Percentiles rank a stretch among this genome's conserved stretches.
Conservation (phyloP, 2,888 invertebrate genomes). For the Thecophora atra region DNA sequence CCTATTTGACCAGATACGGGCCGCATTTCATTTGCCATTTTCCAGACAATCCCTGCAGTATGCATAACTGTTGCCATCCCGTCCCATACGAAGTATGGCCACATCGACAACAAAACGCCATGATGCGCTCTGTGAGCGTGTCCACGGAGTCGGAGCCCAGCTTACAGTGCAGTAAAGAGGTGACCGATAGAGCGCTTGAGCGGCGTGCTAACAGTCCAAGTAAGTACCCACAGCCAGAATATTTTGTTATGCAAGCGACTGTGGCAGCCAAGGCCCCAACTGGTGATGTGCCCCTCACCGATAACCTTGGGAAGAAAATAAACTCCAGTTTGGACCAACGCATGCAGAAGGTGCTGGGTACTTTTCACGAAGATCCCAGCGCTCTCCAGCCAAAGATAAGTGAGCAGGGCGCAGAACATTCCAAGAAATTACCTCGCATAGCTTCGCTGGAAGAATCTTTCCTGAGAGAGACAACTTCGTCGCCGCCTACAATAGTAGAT, state of each 20-base stretch:
- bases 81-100: conserved; percentile 14
- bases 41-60: conserved; percentile 38
- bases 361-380: conserved; percentile 44
- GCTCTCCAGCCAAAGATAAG: conserved; percentile 22
- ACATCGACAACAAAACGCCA: conserved; percentile 15
- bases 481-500: not conserved
- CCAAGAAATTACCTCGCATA: conserved; percentile 39
- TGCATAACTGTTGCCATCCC: conserved; percentile 37
- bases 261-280: conserved; percentile 24
- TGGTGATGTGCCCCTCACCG: not conserved
- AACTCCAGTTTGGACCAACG: conserved; percentile 42
- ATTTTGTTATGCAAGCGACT: conserved; percentile 42
- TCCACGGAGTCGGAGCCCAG: conserved; percentile 46
- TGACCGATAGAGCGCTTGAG: not conserved
- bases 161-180: too few relatives aligned
- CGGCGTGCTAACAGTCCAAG: not conserved
- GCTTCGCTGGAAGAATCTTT: not conserved
- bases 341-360: conserved; percentile 46
- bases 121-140: conserved; percentile 39
- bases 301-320: conserved; percentile 30
- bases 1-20: conserved; percentile 42
- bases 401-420: conserved; percentile 5
- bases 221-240: conserved; percentile 38
- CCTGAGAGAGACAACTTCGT: not conserved
- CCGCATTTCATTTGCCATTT: conserved; percentile 33